Percentiles rank a stretch among this genome's conserved stretches.
These are phyloP conservation scores for Triplophysa rosa DNA, from an alignment of 2,113 vertebrate species.

Conservation along the genomic window DNA sequence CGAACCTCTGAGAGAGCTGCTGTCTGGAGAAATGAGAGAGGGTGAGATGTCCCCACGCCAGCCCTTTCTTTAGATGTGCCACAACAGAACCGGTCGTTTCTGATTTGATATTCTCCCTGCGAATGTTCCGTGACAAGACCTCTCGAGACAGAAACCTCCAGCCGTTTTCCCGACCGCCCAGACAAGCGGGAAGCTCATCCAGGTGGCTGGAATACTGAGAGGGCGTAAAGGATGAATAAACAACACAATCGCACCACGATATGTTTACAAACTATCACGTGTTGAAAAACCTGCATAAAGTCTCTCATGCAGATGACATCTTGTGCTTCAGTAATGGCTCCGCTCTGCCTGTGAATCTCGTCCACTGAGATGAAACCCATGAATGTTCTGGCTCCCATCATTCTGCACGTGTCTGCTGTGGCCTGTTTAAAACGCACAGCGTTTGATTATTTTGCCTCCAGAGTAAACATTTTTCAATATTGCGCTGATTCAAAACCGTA, in stretches of 20 bases:
- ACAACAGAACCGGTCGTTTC: slow-evolving; percentile 62
- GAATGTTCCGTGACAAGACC: slow-evolving; percentile 61
- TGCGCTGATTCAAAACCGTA: slow-evolving; percentile 16
- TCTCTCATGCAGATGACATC: slow-evolving; percentile 70
- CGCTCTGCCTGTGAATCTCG: slow-evolving; percentile 52
- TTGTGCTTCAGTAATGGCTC: slow-evolving; percentile 57
- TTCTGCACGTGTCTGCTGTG: slow-evolving; percentile 62
- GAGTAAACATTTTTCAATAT: too few relatives aligned
- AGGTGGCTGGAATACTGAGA: slow-evolving; percentile 65
- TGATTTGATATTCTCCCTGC: neutral
- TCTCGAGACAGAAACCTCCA: slow-evolving; percentile 69
- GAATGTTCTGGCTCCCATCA: slow-evolving; percentile 65
- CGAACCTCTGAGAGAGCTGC: slow-evolving; percentile 15
- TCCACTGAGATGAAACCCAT: slow-evolving; percentile 62
- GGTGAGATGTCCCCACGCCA: slow-evolving; percentile 36
- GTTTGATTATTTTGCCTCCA: neutral
- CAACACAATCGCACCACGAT: neutral
- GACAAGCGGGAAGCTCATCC: slow-evolving; percentile 67
- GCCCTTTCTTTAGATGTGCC: slow-evolving; percentile 58
- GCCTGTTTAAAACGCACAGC: slow-evolving; percentile 56
- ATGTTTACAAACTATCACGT: neutral
- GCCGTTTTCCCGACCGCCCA: slow-evolving; percentile 69
- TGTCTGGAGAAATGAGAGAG: neutral
- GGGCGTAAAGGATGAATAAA: neutral
- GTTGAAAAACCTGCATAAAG: slow-evolving; percentile 63